These are phyloP conservation scores for Zelostemma sp. DNA, from an alignment of 1,140 invertebrate species.

Conservation along the genomic window DNA sequence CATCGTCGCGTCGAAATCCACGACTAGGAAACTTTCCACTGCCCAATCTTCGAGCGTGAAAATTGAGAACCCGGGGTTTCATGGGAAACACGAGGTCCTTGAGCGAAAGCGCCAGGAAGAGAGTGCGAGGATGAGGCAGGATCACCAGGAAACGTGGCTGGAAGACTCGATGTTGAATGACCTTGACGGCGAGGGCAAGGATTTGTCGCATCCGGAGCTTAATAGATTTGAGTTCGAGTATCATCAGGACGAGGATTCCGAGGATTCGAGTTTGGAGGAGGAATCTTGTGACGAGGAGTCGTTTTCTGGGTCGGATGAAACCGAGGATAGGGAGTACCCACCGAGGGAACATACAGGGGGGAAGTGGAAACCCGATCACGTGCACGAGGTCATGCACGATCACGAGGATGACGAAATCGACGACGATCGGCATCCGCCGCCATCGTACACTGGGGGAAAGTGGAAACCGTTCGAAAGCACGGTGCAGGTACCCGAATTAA, in stretches of 20 bases:
- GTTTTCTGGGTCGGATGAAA: slow-evolving; percentile 61
- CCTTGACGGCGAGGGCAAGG: slow-evolving; percentile 53
- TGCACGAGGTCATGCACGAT: slow-evolving; percentile 53
- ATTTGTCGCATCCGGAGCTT: slow-evolving; percentile 26
- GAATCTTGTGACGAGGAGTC: slow-evolving; percentile 62
- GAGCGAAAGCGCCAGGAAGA: slow-evolving; percentile 56
- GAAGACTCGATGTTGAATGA: slow-evolving; percentile 62
- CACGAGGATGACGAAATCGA: slow-evolving; percentile 51
- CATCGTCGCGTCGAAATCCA: slow-evolving; percentile 56
- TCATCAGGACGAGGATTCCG: slow-evolving; percentile 72
- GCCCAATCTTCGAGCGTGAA: slow-evolving; percentile 20
- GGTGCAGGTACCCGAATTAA: slow-evolving; percentile 30
- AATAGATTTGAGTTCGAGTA: slow-evolving; percentile 60
- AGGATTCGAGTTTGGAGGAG: slow-evolving; percentile 64
- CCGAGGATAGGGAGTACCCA: slow-evolving; percentile 60
- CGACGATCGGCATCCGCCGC: slow-evolving; percentile 63
- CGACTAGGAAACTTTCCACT: slow-evolving; percentile 23
- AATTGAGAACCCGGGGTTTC: slow-evolving; percentile 33
- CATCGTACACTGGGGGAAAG: slow-evolving; percentile 45
- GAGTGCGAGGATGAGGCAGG: slow-evolving; percentile 42
- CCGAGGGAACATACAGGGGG: slow-evolving; percentile 71
- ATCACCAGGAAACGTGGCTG: slow-evolving; percentile 55
- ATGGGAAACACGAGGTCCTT: slow-evolving; percentile 48
- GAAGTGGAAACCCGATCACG: slow-evolving; percentile 77
- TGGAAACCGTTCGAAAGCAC: slow-evolving; percentile 51